Percentiles rank a stretch among this genome's conserved stretches.
phyloP scores from a whole-genome alignment of 2,113 vertebrate genomes.

The Ammodytes dubius region DNA sequence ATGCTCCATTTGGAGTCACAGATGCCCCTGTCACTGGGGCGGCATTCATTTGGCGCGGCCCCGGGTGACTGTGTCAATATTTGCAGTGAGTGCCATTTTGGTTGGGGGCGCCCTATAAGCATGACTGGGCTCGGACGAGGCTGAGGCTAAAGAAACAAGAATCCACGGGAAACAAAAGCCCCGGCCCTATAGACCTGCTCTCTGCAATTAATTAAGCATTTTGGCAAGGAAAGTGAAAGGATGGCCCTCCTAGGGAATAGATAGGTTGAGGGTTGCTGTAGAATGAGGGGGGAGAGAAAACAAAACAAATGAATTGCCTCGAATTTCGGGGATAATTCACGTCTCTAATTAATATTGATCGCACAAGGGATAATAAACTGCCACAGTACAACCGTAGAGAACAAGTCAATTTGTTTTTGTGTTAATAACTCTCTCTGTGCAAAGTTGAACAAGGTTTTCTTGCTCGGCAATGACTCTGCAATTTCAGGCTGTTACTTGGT shows the following conservation, averaged over 20 bases:
- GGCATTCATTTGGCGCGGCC: slow-evolving; percentile 70
- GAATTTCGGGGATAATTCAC: slow-evolving; percentile 76
- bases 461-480: slow-evolving; percentile 46
- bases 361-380: slow-evolving; percentile 62
- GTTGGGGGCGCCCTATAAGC: slow-evolving; percentile 61
- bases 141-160: slow-evolving; percentile 51
- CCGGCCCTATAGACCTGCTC: slow-evolving; percentile 32
- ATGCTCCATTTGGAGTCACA: slow-evolving; percentile 74
- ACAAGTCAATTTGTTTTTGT: slow-evolving; percentile 50
- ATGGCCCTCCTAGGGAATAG: slow-evolving; percentile 61
- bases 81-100: slow-evolving; percentile 70
- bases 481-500: slow-evolving; percentile 35
- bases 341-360: slow-evolving; percentile 81
- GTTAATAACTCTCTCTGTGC: slow-evolving; percentile 62
- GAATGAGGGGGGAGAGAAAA: slow-evolving; percentile 18
- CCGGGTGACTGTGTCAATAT: slow-evolving; percentile 79
- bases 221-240: slow-evolving; percentile 66
- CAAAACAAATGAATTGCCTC: slow-evolving; percentile 74
- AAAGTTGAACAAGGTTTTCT: slow-evolving; percentile 34
- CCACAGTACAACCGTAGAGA: slow-evolving; percentile 67
- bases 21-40: slow-evolving; percentile 71
- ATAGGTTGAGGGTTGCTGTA: slow-evolving; percentile 40
- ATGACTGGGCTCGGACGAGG: slow-evolving; percentile 51
- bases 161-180: slow-evolving; percentile 59
- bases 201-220: slow-evolving; percentile 77